Base-by-base conservation (phyloP, 2,888 invertebrate species). In the Diplazon laetatorius region DNA sequence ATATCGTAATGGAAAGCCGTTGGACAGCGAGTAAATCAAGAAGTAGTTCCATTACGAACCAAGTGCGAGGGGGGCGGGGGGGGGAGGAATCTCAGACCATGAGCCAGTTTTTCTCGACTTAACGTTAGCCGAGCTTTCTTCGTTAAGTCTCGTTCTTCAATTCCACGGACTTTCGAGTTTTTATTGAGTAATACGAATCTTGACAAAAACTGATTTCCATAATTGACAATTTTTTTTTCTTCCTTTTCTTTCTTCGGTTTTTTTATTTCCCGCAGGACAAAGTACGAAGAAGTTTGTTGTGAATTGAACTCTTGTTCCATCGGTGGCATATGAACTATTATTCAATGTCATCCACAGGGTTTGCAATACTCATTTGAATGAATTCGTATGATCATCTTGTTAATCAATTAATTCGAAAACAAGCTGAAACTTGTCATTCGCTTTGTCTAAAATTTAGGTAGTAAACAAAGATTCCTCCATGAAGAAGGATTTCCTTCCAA, bases 1-100 rank as follows among this genome's bases (percentile, higher is more conserved):
- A 80, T 80, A 77, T 75, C 63, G 68, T 73, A 76, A 76, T 80
- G 78, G 76, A 76, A 72, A 52, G 20, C 66, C 59, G 69, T 35
- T 2, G 44, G 68, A 44, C 22, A 46, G 18, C 30, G 62, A 74
- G 63, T 75, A 68, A 80, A 78, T 80, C 75, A 78, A 80, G 71
- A 60, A 8, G 35, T 14, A 60, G 65, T 78, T 71, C 48, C 55
- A 77, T 80, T 74, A 68, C 57, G 74, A 12, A 50, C n/a, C 12
- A 72, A 71, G 55, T 63, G n/a, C n/a, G n/a, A n/a, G n/a, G n/a
- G n/a, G n/a, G n/a, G n/a, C n/a, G n/a, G n/a, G n/a, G n/a, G n/a
- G n/a, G n/a, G n/a, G n/a, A n/a, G 66, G 57, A 65, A 50, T 39
- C 52, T 44, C n/a, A 59, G 37, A 42, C 6, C 55, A n/a, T n/a